phyloP scores from a whole-genome alignment of 2,888 invertebrate genomes.

The Harpagoxenus sublaevis region DNA sequence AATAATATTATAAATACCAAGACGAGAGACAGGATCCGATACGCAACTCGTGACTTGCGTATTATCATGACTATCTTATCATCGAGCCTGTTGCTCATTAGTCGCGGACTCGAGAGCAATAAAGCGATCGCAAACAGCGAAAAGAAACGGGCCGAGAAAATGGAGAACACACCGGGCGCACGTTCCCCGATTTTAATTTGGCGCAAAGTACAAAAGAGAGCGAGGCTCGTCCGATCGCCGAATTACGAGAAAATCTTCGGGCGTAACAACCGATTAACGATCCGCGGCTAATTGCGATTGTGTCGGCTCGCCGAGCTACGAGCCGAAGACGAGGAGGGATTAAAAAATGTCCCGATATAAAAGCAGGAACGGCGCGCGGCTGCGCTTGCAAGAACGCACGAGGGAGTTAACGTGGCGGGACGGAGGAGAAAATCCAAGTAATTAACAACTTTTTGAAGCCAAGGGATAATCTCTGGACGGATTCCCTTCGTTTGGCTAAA shows the following conservation, averaged over 20 bases:
- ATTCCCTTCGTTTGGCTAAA: constrained; percentile 86
- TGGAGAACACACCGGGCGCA: neutral
- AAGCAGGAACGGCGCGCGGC: constrained; percentile 69
- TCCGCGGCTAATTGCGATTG: constrained; percentile 80
- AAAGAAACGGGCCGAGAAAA: constrained; percentile 1
- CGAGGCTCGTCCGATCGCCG: constrained; percentile 61
- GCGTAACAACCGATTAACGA: constrained; percentile 76
- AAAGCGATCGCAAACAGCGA: constrained; percentile 19
- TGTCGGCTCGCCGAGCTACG: constrained; percentile 70
- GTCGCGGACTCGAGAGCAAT: neutral
- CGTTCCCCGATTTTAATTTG: constrained; percentile 60
- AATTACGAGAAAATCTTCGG: constrained; percentile 69
- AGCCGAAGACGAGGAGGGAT: constrained; percentile 73
- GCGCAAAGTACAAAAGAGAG: constrained; percentile 47
- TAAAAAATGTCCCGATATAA: constrained; percentile 81
- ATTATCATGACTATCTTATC: neutral
- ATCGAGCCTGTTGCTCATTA: neutral
- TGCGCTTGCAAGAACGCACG: constrained; percentile 71
- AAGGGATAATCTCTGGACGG: constrained; percentile 86
- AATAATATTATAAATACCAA: neutral
- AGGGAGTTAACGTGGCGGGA: constrained; percentile 70
- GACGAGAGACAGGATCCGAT: neutral
- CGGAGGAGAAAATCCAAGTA: constrained; percentile 84
- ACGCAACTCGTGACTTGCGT: neutral
- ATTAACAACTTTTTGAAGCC: constrained; percentile 86